Base-by-base conservation (phyloP, 1,140 invertebrate species). In the Tribolium madens region DNA sequence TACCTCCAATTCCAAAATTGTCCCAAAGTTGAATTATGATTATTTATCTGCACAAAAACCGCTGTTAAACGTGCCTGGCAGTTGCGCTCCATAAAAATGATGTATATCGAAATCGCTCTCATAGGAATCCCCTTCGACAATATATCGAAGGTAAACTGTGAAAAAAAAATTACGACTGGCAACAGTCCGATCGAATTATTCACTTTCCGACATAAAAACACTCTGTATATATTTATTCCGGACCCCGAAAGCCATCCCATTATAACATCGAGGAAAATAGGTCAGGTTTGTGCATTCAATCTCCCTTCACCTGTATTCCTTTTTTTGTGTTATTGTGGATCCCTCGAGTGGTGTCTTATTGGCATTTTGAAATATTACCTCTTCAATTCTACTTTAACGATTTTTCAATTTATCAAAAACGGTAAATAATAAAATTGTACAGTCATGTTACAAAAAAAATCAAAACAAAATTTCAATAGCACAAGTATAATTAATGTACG, bases 331-430 rank as follows among this genome's bases (percentile, higher is more conserved):
- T 57, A 57, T 57, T 57, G 52, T 21, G 9, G 9, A 9, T 57
- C 52, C 17, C 18, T 18, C 7, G 18, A 21, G 15, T 57, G 36
- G 36, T 42, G 36, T 42, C 36, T 42, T 18, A 57, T 57, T 57
- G 52, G 18, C 52, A 57, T 12, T 57, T 57, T 57, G 52, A 57
- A 57, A 57, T 57, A 57, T 57, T 57, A n/a, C 52, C 18, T 57
- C 18, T 18, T 21, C 14, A 18, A 57, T 10, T 26, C 21, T 10
- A 42, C n/a, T 42, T 42, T n/a, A 42, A 42, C 36, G 36, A 42
- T 42, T 42, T 42, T 42, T n/a, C 36, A 42, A 42, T 42, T 4
- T 42, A 42, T 42, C 9, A 42, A 42, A 42, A n/a, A 42, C 33
- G 33, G 36, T 42, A 42, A 42, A 42, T 42, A 42, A 42, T 42